Evolutionary conservation across 2,113 vertebrate species (phyloP), one percentile per base, ranked within the genome.

Genomic region (Siniperca knerii): DNA sequence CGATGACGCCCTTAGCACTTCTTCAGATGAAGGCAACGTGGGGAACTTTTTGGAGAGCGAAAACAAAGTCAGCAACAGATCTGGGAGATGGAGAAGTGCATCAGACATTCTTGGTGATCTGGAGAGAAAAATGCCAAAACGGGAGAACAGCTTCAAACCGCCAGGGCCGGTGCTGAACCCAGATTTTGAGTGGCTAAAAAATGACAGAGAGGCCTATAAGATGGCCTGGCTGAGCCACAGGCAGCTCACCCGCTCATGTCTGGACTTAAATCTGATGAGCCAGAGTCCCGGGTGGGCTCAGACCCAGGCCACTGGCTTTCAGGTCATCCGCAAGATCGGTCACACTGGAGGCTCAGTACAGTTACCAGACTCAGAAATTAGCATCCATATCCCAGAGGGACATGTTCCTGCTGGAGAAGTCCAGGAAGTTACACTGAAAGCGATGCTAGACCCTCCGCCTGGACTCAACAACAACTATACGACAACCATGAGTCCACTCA

Each of bases 201-300:
- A 97, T 81, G 97, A 99, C 78, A 96, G 97, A 4, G 97, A 99
- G 84, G 98, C 98, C 62, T 98, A 99, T 87, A 99, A 96, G 90
- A 96, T 97, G 96, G 98, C 98, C 77, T 99, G 98, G 98, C 75
- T 99, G 91, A 99, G 96, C 92, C 97, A 98, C 70, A 95, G 97
- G 50, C 98, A 99, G 77, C 93, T 99, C 16, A 97, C 98, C 0
- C 95, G 97, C 4, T 99, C 98, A 33, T 99, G 98, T 72, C 83
- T 99, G 68, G 97, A 99, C 94, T 94, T 99, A 73, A 97, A 97
- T 79, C 90, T 96, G 73, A 96, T 97, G 81, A 97, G 96, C 85
- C 97, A 97, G 68, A 98, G 96, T 85, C 97, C 95, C 4, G 98
- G 98, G 20, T 99, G 98, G 98, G 97, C 97, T 75, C 98, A 99